Base-by-base conservation (phyloP, 2,113 vertebrate species). In the Puffinus mauretanicus region DNA sequence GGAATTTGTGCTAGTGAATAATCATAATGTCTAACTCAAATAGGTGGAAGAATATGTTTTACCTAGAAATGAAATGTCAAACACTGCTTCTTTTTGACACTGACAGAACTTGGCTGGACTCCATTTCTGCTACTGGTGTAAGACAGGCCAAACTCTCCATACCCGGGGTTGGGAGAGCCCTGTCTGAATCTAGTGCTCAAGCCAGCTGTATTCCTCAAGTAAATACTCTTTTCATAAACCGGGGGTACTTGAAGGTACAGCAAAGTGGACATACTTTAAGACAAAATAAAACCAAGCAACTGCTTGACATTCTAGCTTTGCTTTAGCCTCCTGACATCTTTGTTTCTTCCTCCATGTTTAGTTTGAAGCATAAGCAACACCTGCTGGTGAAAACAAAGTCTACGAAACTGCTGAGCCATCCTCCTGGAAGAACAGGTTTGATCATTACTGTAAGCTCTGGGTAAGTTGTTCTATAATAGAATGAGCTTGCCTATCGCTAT, bases 311-410 rank as follows among this genome's bases (percentile, higher is more conserved):
- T 51, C 40, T 44, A n/a, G 57, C 51, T 86, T 36, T 64, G 32
- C 47, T 73, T 67, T 58, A 77, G 22, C 58, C 54, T 89, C 75
- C 88, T 67, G 58, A n/a, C 70, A 76, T 55, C 51, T 81, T 40
- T 21, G 32, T 57, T 80, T 57, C 73, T 75, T 69, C 77, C 49
- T 54, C 71, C 90, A 52, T 26, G 47, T 49, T 73, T 69, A 44
- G 62, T 76, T 89, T 75, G 88, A 97, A 90, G 76, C 75, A 85
- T 67, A 97, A 95, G 88, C 96, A 96, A 55, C 93, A 95, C 93
- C 93, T 96, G 91, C 92, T 91, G 91, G 94, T 90, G 82, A n/a
- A 94, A 90, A 65, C 81, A 89, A 88, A 26, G 78, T 26, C 78
- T 29, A 30, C 3, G 79, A 49, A 76, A 44, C 40, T 85, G 93